Conservation (phyloP, 2,797 vertebrate genomes). For the Zalophus californianus region DNA sequence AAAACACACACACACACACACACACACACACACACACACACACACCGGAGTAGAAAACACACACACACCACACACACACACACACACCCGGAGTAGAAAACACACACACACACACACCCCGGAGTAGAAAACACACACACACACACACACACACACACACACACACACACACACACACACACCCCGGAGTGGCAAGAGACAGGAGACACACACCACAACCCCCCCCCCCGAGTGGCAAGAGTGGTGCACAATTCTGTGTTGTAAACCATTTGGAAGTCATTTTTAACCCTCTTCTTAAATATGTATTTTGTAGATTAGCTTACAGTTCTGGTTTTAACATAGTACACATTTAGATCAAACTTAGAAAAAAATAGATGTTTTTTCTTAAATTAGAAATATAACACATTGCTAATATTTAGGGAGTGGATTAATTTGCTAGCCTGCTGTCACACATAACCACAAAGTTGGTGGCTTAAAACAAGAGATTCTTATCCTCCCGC, state of each 20-base stretch:
- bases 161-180: not conserved
- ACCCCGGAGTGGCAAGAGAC: no score
- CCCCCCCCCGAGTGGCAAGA: not conserved
- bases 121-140: not conserved
- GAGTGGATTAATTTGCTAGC: not conserved
- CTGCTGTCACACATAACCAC: not conserved
- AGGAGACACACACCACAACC: not conserved
- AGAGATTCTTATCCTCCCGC: not conserved
- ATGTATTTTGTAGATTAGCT: not conserved
- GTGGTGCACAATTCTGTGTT: not conserved
- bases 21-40: no score
- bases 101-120: no score
- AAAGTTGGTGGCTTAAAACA: not conserved
- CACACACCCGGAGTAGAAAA: not conserved
- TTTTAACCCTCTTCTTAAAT: slow-evolving; percentile 32
- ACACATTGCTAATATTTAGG: not conserved
- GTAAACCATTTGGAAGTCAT: not conserved
- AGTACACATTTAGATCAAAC: slow-evolving; percentile 27
- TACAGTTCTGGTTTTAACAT: slow-evolving; percentile 28
- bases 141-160: no score
- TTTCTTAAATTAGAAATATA: slow-evolving; percentile 10
- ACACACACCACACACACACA: no score
- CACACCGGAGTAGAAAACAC: not conserved
- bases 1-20: not conserved
- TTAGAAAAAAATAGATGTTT: not conserved